These are phyloP conservation scores for Mungos mungo DNA, from an alignment of 2,113 vertebrate species.

Conservation along the genomic window DNA sequence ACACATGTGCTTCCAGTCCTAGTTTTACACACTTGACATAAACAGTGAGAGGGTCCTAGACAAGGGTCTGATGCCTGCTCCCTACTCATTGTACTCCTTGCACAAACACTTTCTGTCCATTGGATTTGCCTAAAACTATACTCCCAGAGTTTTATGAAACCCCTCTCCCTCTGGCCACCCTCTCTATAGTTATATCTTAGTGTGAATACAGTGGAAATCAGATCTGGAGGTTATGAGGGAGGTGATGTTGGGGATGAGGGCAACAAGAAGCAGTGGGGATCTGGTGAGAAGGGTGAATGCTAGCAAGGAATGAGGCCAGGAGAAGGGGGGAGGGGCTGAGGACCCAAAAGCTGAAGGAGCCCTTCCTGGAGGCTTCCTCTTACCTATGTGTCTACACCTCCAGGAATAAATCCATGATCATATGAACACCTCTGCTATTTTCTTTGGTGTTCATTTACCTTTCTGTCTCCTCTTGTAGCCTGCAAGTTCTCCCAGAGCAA, in stretches of 20 bases:
- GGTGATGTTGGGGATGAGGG: background rate
- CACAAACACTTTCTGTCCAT: background rate
- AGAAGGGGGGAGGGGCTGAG: background rate
- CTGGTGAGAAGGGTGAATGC: background rate
- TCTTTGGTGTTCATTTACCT: background rate
- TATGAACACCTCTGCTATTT: background rate
- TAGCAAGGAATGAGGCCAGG: background rate
- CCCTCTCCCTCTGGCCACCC: accelerated
- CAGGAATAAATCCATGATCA: background rate
- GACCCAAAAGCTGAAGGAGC: background rate
- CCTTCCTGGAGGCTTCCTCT: background rate
- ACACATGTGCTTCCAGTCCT: background rate
- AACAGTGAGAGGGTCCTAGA: background rate
- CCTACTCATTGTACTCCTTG: background rate
- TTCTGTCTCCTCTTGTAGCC: background rate
- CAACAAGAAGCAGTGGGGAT: background rate
- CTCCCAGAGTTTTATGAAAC: background rate
- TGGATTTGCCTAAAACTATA: background rate
- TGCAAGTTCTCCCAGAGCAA: background rate
- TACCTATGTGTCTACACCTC: background rate
- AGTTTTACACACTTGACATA: no score
- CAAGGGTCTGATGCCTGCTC: background rate
- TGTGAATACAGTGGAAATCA: background rate
- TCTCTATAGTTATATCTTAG: background rate
- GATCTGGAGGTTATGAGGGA: background rate